Base-by-base conservation (phyloP, 2,888 invertebrate species). In the Apantesis nais region DNA sequence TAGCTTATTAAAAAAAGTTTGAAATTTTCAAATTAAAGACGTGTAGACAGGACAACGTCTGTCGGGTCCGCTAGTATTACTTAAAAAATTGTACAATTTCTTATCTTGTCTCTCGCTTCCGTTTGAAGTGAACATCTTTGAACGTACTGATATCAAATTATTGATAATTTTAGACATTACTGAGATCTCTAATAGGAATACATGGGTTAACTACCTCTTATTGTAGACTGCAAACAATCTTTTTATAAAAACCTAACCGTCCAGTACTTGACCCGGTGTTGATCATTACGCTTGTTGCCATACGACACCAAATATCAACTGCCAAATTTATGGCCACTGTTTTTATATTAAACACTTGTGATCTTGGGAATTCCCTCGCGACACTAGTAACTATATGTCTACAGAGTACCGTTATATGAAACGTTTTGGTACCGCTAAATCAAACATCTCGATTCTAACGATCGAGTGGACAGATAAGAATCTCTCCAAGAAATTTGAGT, bases 321-420 rank as follows among this genome's bases (percentile, higher is more conserved):
- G 9, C 3, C 37, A n/a, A 0, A 16, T 29, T 16, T 9, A 41
- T 14, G 29, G 22, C 9, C n/a, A 44, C 55, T 64, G 7, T 70
- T 29, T 65, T 70, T 70, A 55, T 34, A 34, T 39, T 39, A 68
- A 68, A 55, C 55, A 44, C 44, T 58, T 31, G 39, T 62, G 48
- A 41, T 37, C 12, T 64, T 60, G 69, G 72, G 67, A 61, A 69
- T 69, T 69, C 52, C 72, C 64, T 70, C 31, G 19, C 55, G 34
- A 34, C 29, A 67, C 22, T 31, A 34, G 25, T 52, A 52, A 67
- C n/a, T 44, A 66, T 68, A 66, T 37, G 8, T 48, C 29, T 14
- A 39, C 60, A 39, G 16, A 71, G 34, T 65, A 71, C 67, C 61
- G 71, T 67, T 71, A 64, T 31, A 29, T 39, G 39, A 66, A 63